Evolutionary conservation across 1,140 invertebrate genomes (phyloP).

Genomic region (Rhynchophorus ferrugineus): DNA sequence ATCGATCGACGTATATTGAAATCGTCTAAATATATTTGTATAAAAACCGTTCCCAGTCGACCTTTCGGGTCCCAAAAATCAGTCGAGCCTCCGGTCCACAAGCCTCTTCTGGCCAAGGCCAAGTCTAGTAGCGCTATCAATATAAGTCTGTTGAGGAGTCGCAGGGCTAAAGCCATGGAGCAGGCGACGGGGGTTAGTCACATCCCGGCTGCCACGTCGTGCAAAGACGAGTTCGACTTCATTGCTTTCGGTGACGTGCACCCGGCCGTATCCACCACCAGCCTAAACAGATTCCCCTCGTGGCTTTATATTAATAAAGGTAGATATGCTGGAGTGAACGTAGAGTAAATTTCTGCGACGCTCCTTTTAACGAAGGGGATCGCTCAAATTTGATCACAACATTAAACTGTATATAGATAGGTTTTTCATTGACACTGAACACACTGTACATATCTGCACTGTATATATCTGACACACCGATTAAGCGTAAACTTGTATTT

Average conservation of each 20-base stretch:
- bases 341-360: no score
- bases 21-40: no score
- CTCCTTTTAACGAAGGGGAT: no score
- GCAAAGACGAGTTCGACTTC: constrained; percentile 38
- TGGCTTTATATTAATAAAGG: constrained; percentile 26
- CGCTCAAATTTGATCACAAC: no score
- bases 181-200: constrained; percentile 16
- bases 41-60: constrained; percentile 10
- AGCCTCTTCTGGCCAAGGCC: constrained; percentile 36
- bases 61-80: constrained; percentile 29
- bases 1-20: no score
- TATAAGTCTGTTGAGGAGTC: constrained; percentile 32
- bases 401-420: no score
- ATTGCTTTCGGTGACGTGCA: constrained; percentile 29
- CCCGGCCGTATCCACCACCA: constrained; percentile 19
- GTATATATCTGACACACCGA: no score
- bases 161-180: constrained; percentile 33
- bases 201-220: constrained; percentile 15
- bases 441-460: no score
- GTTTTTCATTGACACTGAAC: no score
- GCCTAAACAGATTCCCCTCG: constrained; percentile 23
- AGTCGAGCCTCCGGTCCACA: constrained; percentile 15
- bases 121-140: constrained; percentile 41
- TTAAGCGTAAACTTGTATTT: no score
- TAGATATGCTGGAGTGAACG: no score